Percentiles rank a stretch among this genome's conserved stretches.
Evolutionary conservation across 2,888 invertebrate species (phyloP).

Genomic region (Epicampocera succincta): DNA sequence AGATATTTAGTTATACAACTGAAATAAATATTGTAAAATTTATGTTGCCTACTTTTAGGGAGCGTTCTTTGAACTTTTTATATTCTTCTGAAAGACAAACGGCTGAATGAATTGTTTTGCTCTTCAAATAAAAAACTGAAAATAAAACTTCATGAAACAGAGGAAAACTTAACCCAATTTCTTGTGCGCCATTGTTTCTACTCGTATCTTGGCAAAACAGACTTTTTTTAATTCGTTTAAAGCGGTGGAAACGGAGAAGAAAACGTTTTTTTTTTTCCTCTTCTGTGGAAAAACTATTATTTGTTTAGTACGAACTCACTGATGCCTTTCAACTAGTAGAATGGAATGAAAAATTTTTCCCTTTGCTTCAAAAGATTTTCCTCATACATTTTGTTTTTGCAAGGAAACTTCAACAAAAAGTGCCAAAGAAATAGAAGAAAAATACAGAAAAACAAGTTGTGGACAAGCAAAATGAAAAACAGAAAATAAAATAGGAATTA

Average conservation of each 20-base stretch:
- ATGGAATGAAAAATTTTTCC: constrained; percentile 27
- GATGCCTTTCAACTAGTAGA: constrained; percentile 29
- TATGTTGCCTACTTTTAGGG: constrained; percentile 50
- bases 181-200: constrained; percentile 39
- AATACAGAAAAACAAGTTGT: constrained; percentile 18
- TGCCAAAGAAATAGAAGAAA: not conserved
- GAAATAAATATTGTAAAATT: constrained; percentile 5
- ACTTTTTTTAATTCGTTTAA: constrained; percentile 13
- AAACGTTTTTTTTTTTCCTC: constrained; percentile 32
- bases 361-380: constrained; percentile 28
- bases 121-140: constrained; percentile 17
- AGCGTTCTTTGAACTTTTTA: constrained; percentile 10
- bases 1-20: no score
- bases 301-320: constrained; percentile 23
- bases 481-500: not conserved
- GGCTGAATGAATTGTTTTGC: constrained; percentile 59
- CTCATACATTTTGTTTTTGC: constrained; percentile 6
- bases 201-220: constrained; percentile 41
- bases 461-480: not conserved
- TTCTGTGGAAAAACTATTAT: constrained; percentile 25
- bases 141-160: constrained; percentile 5
- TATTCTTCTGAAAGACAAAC: constrained; percentile 55
- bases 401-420: constrained; percentile 27
- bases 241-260: constrained; percentile 5
- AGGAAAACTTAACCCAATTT: constrained; percentile 55